Evolutionary conservation across 1,140 invertebrate genomes (phyloP), one percentile per base, ranked within the genome.

Genomic region (Habropoda laboriosa): DNA sequence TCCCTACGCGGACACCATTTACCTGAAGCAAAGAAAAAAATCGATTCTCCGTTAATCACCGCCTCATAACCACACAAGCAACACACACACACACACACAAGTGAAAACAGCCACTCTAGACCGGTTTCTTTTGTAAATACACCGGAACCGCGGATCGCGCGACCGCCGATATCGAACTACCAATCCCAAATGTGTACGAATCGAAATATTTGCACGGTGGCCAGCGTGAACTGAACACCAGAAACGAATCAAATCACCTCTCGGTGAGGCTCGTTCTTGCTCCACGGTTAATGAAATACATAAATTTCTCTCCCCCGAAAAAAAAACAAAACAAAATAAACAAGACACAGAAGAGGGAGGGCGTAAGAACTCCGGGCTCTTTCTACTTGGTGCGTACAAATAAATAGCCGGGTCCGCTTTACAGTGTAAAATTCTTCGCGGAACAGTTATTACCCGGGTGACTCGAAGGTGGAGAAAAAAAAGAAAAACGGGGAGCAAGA

Each of bases 1-100:
- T 97, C 97, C 93, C 96, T 95, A 93, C 96, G 94, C 89, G 95
- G 96, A 95, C 97, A 97, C 97, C 97, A 97, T 95, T 97, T 97
- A 89, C 96, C 96, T 97, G 94, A 13, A 94, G 95, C 92, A 91
- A 87, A 84, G 91, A 91, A 87, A 82, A 92, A 89, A 24, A 51
- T 61, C 58, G 30, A 38, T 53, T 49, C 57, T 21, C 51, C 38
- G n/a, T 80, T 83, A 83, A 80, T 70, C 24, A 71, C 2, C 18
- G 45, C 21, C 21, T 35, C 12, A 4, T 61, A 24, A 21, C n/a
- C n/a, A n/a, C n/a, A n/a, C n/a, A n/a, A n/a, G n/a, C n/a, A n/a
- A n/a, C n/a, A n/a, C n/a, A n/a, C 10, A 5, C 7, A 24, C n/a
- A 8, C 7, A 24, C 12, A 55, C 45, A 24, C 47, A 27, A 8